Base-by-base conservation (phyloP, 2,113 vertebrate species). In the Oncorhynchus nerka region DNA sequence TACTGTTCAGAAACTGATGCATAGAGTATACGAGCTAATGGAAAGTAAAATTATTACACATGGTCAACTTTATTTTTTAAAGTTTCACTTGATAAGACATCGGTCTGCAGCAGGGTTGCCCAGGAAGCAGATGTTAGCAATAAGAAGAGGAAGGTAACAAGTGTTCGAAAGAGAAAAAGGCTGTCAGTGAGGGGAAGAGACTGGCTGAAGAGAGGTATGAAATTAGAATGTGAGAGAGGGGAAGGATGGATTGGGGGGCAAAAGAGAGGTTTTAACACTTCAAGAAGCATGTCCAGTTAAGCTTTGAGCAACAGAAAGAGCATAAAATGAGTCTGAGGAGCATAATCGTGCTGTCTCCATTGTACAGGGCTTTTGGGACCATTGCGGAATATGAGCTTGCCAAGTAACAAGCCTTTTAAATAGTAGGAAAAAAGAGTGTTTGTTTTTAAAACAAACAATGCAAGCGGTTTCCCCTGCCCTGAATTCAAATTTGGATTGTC, bases 51-150 rank as follows among this genome's bases (percentile, higher is more conserved):
- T 62, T 68, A 32, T 62, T 71, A 51, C 28, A 74, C 4, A 71
- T 79, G 61, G 64, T 81, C 64, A 74, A 77, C 55, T 84, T 84
- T 84, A 81, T 57, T 34, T 34, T 32, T 32, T 32, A 32, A 75
- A 68, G 66, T 26, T 19, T 68, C 13, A 78, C 16, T 45, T 72
- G 39, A 74, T 59, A 45, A 70, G 30, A 55, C 49, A 45, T 72
- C 22, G 51, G 65, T 71, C 3, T 39, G 75, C 32, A 39, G 72
- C 75, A 84, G 76, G 73, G 69, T 68, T 68, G 16, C 28, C 32
- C 16, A 8, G 49, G 32, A 34, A 39, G 66, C 13, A 68, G 28
- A 68, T 34, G 30, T 34, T 12, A 19, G 66, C 15, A 66, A 39
- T 26, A 4, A 68, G 16, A 48, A 32, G 28, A 57, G 57, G 66